phyloP scores from a whole-genome alignment of 2,797 vertebrate genomes.

The Furcifer pardalis region DNA sequence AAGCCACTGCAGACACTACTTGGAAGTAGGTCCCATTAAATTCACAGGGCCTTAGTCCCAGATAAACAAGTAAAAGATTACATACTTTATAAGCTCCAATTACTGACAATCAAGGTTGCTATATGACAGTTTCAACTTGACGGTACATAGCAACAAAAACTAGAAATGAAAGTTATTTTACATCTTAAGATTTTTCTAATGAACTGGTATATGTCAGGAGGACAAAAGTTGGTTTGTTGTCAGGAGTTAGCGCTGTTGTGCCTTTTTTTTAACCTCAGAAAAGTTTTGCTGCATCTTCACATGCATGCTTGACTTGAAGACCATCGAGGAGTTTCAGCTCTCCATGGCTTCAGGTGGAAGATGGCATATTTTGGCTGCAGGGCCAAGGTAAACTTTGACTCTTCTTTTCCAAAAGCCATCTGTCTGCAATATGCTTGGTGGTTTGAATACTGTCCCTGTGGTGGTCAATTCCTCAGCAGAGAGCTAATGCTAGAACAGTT shows the following conservation, averaged over 20 bases:
- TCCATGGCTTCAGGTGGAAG: neutral
- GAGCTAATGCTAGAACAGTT: neutral
- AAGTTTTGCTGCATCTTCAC: neutral
- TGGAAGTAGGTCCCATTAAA: too few species aligned
- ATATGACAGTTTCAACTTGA: too few species aligned
- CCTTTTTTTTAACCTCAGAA: neutral
- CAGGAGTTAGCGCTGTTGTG: neutral
- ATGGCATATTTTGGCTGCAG: constrained; percentile 32
- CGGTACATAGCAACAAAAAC: too few species aligned
- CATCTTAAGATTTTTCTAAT: neutral
- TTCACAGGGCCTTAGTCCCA: neutral
- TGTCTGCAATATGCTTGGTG: constrained; percentile 13
- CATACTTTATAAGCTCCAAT: neutral
- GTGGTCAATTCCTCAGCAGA: neutral
- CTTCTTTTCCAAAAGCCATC: neutral
- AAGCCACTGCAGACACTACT: too few species aligned
- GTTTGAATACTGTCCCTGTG: constrained; percentile 10
- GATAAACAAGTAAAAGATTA: neutral
- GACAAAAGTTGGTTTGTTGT: neutral
- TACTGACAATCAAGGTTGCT: neutral
- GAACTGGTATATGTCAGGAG: neutral
- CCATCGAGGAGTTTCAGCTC: constrained; percentile 1
- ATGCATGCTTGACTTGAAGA: constrained; percentile 2
- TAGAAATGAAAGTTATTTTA: neutral
- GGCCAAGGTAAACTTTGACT: constrained; percentile 11